A percentile compares a stretch with the other conserved stretches of the same genome.
These are phyloP conservation scores for Xiphophorus birchmanni DNA, from an alignment of 2,797 vertebrate genomes.

Conservation along the genomic window DNA sequence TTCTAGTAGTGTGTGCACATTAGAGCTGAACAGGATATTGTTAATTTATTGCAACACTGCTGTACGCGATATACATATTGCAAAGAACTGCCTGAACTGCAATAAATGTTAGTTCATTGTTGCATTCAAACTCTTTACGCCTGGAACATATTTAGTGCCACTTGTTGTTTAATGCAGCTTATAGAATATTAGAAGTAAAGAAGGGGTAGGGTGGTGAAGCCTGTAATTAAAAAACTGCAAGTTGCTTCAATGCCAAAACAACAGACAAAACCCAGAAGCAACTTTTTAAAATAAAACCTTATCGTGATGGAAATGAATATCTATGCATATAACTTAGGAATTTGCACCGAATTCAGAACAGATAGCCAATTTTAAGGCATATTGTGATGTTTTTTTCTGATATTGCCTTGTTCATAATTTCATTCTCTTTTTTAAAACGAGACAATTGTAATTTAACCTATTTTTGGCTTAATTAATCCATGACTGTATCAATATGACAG, in stretches of 20 bases:
- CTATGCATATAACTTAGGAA: not conserved
- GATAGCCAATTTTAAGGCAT: not conserved
- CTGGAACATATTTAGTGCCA: not conserved
- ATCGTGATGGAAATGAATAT: not conserved
- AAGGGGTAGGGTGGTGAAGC: not conserved
- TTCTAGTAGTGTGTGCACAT: too few relatives aligned
- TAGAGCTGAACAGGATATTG: too few relatives aligned
- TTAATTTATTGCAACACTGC: too few relatives aligned
- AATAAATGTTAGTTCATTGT: not conserved
- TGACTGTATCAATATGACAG: not conserved
- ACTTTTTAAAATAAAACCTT: not conserved
- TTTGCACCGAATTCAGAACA: not conserved
- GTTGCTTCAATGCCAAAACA: not conserved
- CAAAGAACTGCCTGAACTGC: not conserved
- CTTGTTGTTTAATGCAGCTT: not conserved
- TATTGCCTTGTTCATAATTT: too few relatives aligned
- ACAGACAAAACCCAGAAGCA: not conserved
- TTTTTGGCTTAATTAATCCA: not conserved
- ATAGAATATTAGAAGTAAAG: not conserved
- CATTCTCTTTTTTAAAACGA: not conserved
- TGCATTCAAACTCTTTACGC: not conserved
- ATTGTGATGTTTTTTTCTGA: too few relatives aligned
- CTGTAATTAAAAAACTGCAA: not conserved
- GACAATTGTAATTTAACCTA: not conserved
- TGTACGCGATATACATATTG: not conserved